Base-by-base conservation (phyloP, 1,140 invertebrate species). In the Glossosoma conforme region DNA sequence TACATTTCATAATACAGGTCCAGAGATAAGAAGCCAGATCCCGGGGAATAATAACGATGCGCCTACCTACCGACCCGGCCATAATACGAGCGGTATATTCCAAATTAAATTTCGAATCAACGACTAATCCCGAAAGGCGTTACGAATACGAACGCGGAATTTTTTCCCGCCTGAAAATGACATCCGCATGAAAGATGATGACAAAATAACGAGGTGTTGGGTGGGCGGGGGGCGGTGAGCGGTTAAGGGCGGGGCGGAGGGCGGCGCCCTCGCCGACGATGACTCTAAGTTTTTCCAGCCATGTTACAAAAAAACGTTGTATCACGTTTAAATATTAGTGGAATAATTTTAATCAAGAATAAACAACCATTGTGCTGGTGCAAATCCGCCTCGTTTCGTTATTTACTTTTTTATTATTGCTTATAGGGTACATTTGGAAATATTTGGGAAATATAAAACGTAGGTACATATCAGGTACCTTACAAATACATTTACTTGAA, bases 171-270 rank as follows among this genome's bases (percentile, higher is more conserved):
- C 50, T 62, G 61, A 52, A 58, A 67, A 60, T 65, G 63, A 63
- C 63, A 67, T 60, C 58, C 58, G 61, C 64, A 63, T 63, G 62
- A 67, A 67, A 61, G 63, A 65, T 63, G 59, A 60, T 56, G 58
- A 56, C 58, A 56, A 56, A 60, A 60, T 60, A 60, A 60, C 58
- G 54, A 60, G 56, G 52, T 58, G 56, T 50, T 48, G 35, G 32
- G 28, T n/a, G 15, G 20, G 37, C n/a, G 19, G 18, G 15, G 37
- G 37, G 37, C 24, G 14, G 9, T 19, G 20, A 21, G 50, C 2
- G 42, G n/a, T n/a, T n/a, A n/a, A n/a, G n/a, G 17, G 19, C 22
- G 42, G 6, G 20, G 13, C 44, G n/a, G 44, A 37, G 28, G 44
- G 28, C 42, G 44, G 22, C 46, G 18, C 37, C 40, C 17, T 25